A percentile compares a stretch with the other conserved stretches of the same genome.
These are phyloP conservation scores for Trematomus loennbergii DNA, from an alignment of 2,113 vertebrate genomes.

Conservation along the genomic window DNA sequence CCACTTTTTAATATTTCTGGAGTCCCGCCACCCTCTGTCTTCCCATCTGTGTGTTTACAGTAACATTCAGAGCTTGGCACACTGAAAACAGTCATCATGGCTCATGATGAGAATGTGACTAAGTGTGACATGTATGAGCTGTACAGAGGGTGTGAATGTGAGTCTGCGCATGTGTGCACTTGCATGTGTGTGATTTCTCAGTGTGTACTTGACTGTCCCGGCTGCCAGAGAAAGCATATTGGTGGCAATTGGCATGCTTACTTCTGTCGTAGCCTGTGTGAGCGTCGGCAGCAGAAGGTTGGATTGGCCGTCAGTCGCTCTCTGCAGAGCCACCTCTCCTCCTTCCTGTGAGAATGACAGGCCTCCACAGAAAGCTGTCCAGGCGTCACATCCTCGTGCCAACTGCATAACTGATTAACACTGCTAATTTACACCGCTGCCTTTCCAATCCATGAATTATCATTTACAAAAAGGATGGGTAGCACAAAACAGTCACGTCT, in stretches of 20 bases:
- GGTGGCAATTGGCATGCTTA: constrained; percentile 69
- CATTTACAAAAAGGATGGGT: constrained; percentile 39
- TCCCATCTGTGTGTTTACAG: constrained; percentile 80
- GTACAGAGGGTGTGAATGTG: constrained; percentile 42
- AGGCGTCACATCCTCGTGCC: constrained; percentile 58
- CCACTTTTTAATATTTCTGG: constrained; percentile 65
- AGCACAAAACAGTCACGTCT: constrained; percentile 35
- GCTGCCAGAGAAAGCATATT: constrained; percentile 81
- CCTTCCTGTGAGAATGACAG: constrained; percentile 67
- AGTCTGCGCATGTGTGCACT: constrained; percentile 44
- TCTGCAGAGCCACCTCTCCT: constrained; percentile 65
- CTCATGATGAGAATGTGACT: constrained; percentile 70
- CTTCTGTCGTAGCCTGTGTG: constrained; percentile 65
- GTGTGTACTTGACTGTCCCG: constrained; percentile 17
- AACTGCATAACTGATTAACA: constrained; percentile 67
- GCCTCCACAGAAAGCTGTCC: constrained; percentile 66
- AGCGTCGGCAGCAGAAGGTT: constrained; percentile 75
- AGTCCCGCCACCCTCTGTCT: constrained; percentile 66
- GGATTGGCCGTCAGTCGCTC: constrained; percentile 59
- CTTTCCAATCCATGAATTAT: constrained; percentile 58
- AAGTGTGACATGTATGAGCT: constrained; percentile 56
- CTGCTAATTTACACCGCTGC: constrained; percentile 60
- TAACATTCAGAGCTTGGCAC: constrained; percentile 72
- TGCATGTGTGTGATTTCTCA: constrained; percentile 33
- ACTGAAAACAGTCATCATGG: constrained; percentile 69